Evolutionary conservation across 2,888 invertebrate genomes (phyloP).

Genomic region (Sympetrum striolatum): DNA sequence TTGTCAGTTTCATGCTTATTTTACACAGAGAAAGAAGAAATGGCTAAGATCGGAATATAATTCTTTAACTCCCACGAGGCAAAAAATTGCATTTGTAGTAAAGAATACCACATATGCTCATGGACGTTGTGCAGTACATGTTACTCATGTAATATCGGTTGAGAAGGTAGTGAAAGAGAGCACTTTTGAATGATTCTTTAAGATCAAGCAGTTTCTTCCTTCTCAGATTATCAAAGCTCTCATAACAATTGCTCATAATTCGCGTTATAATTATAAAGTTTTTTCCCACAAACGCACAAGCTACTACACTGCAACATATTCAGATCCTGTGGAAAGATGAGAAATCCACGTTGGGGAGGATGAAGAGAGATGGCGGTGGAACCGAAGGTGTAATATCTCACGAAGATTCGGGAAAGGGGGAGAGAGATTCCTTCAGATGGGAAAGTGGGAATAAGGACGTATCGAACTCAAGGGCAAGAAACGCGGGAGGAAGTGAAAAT

Average conservation of each 20-base stretch:
- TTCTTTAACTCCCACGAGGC: too few relatives aligned
- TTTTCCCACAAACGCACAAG: neutral
- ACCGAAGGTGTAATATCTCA: neutral
- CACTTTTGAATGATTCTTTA: neutral
- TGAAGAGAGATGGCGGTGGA: neutral
- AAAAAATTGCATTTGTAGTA: too few relatives aligned
- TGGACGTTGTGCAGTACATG: too few relatives aligned
- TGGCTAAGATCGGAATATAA: too few relatives aligned
- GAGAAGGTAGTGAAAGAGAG: neutral
- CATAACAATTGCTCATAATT: neutral
- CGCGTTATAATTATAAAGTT: too few relatives aligned
- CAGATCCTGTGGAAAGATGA: neutral
- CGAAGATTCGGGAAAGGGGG: neutral
- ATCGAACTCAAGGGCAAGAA: neutral
- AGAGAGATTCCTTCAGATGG: neutral
- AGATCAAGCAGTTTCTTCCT: neutral
- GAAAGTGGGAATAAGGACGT: neutral
- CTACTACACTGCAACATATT: neutral
- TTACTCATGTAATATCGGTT: too few relatives aligned
- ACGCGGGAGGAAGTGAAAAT: neutral
- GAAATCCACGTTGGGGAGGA: neutral
- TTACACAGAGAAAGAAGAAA: too few relatives aligned
- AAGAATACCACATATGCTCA: too few relatives aligned
- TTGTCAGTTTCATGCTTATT: too few relatives aligned
- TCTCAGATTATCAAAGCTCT: neutral